These are phyloP conservation scores for Amiota communis DNA, from an alignment of 2,888 invertebrate genomes.

Conservation along the genomic window DNA sequence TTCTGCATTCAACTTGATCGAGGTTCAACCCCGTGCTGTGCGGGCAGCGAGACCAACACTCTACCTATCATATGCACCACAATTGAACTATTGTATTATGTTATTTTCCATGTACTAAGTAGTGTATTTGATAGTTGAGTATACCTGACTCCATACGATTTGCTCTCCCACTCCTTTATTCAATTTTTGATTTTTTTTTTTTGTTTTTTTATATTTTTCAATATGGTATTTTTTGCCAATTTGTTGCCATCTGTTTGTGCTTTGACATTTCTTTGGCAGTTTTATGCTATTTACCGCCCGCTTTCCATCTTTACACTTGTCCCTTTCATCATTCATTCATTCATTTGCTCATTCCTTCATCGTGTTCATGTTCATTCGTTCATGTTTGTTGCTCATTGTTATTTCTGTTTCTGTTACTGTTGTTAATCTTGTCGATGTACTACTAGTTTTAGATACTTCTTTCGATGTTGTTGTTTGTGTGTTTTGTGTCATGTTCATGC, in stretches of 20 bases:
- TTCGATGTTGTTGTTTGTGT: background rate
- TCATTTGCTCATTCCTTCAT: too few relatives aligned
- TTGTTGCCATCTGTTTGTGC: conserved; percentile 18
- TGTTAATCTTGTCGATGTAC: background rate
- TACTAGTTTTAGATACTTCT: too few relatives aligned
- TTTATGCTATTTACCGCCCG: background rate
- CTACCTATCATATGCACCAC: too few relatives aligned
- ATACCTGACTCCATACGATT: background rate
- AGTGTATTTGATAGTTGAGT: too few relatives aligned
- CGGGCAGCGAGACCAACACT: too few relatives aligned
- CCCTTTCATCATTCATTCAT: too few relatives aligned
- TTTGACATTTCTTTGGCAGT: conserved; percentile 7
- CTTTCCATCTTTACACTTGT: background rate
- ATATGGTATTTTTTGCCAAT: conserved; percentile 23
- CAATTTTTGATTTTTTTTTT: background rate
- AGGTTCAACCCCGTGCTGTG: too few relatives aligned
- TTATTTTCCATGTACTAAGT: conserved; percentile 37
- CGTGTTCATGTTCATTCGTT: too few relatives aligned
- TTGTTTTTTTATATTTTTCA: background rate
- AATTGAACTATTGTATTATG: too few relatives aligned
- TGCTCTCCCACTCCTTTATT: conserved; percentile 23
- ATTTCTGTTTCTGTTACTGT: background rate
- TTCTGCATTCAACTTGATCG: too few relatives aligned
- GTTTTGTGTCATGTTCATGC: conserved; percentile 3
- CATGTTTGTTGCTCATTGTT: background rate